Evolutionary conservation across 2,888 invertebrate species (phyloP).

Genomic region (Torymus tubicola): DNA sequence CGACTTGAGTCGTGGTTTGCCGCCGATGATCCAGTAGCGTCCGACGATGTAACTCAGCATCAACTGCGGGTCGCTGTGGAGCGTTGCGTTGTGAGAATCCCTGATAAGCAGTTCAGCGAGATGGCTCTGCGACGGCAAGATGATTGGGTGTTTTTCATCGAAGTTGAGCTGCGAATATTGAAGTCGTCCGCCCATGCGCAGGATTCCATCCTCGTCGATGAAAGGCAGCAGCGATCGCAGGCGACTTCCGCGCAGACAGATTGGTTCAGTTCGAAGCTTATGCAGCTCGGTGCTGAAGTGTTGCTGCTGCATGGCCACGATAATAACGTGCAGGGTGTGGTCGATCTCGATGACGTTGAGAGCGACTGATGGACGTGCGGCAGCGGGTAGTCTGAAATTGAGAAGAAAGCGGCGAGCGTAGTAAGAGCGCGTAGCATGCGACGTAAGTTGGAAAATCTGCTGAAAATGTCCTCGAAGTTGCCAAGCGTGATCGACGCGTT

Average conservation of each 20-base stretch:
- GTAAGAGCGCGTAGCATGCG: too few species aligned
- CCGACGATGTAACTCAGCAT: neutral
- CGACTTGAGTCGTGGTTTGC: slow-evolving; percentile 3
- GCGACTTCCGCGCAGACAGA: neutral
- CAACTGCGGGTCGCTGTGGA: neutral
- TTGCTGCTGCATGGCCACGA: neutral
- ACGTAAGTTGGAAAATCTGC: neutral
- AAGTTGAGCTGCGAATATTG: neutral
- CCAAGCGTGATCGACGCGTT: neutral
- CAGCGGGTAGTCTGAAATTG: neutral
- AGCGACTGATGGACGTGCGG: neutral
- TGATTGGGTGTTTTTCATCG: neutral
- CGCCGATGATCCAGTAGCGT: slow-evolving; percentile 7
- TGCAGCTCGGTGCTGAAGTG: neutral
- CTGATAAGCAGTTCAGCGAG: neutral
- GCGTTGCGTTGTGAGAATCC: neutral
- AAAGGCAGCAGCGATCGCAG: slow-evolving; percentile 4
- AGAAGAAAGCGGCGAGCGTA: neutral
- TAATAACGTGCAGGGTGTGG: neutral
- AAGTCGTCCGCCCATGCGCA: neutral
- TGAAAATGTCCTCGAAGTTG: neutral
- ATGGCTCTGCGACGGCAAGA: neutral
- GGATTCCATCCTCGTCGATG: neutral
- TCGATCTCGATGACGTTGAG: neutral
- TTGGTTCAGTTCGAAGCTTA: neutral